Percentiles rank a stretch among this genome's conserved stretches.
Evolutionary conservation across 2,888 invertebrate species (phyloP).

Genomic region (Lochmaea crataegi): DNA sequence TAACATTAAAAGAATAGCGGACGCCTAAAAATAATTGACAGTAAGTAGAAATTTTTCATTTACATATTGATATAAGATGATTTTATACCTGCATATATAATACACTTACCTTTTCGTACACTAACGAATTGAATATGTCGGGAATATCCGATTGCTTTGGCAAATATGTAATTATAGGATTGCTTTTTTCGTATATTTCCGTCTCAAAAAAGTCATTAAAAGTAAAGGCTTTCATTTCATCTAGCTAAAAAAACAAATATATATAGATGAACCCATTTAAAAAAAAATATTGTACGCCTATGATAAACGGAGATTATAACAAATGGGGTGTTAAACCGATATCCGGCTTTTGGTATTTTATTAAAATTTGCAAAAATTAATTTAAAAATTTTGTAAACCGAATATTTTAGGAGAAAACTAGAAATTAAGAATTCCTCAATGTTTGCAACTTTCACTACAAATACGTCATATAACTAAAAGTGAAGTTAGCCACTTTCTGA

Average conservation of each 20-base stretch:
- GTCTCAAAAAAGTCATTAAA: conserved; percentile 40
- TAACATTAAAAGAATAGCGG: conserved; percentile 85
- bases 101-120: conserved; percentile 48
- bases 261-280: neutral
- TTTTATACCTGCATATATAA: no score
- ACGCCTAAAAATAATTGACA: conserved; percentile 69
- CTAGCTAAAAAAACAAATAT: conserved; percentile 25
- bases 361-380: no score
- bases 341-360: no score
- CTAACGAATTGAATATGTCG: conserved; percentile 38
- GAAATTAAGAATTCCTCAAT: no score
- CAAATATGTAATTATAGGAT: conserved; percentile 41
- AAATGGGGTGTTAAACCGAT: no score
- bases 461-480: no score
- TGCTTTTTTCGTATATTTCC: conserved; percentile 25
- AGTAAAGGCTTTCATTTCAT: conserved; percentile 29
- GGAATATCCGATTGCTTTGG: conserved; percentile 31
- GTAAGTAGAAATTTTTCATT: no score
- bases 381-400: no score
- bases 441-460: no score
- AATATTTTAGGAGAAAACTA: no score
- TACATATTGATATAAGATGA: neutral
- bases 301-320: neutral
- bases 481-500: no score
- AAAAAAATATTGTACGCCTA: neutral